Evolutionary conservation across 1,140 invertebrate species (phyloP).

Genomic region (Lycorma delicatula): DNA sequence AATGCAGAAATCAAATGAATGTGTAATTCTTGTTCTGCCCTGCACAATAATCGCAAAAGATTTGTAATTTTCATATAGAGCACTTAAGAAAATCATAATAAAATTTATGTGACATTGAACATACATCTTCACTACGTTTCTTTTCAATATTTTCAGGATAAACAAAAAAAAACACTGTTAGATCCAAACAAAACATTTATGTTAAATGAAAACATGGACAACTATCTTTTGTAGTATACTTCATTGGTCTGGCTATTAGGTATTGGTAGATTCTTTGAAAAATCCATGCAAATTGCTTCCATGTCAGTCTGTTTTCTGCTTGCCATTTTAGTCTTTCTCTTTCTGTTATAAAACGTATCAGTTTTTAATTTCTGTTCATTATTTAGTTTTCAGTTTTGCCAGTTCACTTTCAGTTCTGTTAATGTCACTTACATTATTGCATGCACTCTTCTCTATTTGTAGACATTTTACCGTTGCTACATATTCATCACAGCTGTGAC

Average conservation of each 20-base stretch:
- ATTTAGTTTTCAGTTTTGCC: not conserved
- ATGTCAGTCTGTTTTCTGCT: not conserved
- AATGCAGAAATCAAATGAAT: constrained; percentile 18
- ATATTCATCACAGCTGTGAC: not conserved
- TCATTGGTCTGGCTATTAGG: constrained; percentile 7
- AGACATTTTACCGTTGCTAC: not conserved
- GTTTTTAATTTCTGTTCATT: not conserved
- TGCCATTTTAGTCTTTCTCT: not conserved
- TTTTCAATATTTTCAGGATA: constrained; percentile 10
- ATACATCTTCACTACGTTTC: constrained; percentile 11
- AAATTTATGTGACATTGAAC: constrained; percentile 2
- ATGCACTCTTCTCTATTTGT: not conserved
- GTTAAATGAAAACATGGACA: constrained; percentile 9
- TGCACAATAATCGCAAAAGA: constrained; percentile 7
- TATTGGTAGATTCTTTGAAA: constrained; percentile 1
- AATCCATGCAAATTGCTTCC: not conserved
- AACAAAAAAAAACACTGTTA: constrained; percentile 4
- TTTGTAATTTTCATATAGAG: not conserved
- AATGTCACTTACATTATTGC: not conserved
- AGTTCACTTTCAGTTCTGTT: not conserved
- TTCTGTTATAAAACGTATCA: constrained; percentile 3
- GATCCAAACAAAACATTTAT: constrained; percentile 1
- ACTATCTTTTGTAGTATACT: constrained; percentile 6
- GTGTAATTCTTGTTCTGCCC: constrained; percentile 14
- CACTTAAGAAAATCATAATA: not conserved